A percentile compares a stretch with the other conserved stretches of the same genome.
phyloP scores from a whole-genome alignment of 2,888 invertebrate genomes.

The Cephus rjabovi region DNA sequence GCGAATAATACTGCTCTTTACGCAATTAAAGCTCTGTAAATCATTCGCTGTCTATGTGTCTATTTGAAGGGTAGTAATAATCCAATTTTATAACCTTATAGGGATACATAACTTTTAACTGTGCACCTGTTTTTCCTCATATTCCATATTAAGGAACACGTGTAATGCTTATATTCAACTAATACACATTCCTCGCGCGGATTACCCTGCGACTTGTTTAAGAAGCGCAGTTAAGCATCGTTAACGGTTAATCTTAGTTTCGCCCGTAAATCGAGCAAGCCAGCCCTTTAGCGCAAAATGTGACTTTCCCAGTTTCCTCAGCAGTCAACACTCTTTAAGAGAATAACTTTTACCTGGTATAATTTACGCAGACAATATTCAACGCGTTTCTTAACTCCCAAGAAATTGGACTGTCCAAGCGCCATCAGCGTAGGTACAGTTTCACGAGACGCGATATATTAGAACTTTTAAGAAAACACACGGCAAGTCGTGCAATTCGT shows the following conservation, averaged over 20 bases:
- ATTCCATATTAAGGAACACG: neutral
- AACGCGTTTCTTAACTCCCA: neutral
- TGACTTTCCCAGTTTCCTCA: neutral
- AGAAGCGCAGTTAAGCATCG: neutral
- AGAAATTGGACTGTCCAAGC: neutral
- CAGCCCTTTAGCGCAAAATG: neutral
- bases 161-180: neutral
- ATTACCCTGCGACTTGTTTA: neutral
- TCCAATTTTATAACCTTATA: neutral
- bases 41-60: neutral
- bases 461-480: neutral
- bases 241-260: neutral
- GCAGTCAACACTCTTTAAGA: neutral
- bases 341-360: neutral
- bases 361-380: neutral
- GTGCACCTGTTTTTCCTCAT: neutral
- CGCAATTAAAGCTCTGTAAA: neutral
- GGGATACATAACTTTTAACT: neutral
- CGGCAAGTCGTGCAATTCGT: neutral
- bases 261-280: neutral
- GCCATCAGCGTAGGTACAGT: neutral
- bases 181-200: neutral
- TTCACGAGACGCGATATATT: neutral
- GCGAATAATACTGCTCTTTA: no score
- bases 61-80: neutral